Evolutionary conservation across 1,140 invertebrate species (phyloP), one percentile per base, ranked within the genome.

Genomic region (Orchesella cincta): DNA sequence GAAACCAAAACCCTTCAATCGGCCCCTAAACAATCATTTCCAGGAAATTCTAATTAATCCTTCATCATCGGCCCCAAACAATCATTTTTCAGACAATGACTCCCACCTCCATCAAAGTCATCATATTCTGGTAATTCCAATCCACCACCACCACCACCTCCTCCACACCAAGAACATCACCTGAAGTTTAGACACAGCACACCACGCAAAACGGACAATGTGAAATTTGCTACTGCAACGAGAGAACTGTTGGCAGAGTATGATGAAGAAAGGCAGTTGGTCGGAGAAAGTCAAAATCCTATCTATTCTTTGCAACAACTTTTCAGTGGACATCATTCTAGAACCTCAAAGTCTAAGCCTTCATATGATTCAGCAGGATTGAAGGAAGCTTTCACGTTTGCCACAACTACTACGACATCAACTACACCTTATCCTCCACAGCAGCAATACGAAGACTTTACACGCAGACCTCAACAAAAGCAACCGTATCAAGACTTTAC

Each of bases 111-210:
- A 20, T 20, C 39, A 46, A 46, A 46, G 20, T n/a, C n/a, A n/a
- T n/a, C n/a, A n/a, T n/a, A n/a, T n/a, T 46, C 39, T 46, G 39
- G 39, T 18, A 33, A 31, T 33, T 67, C 62, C 2, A 29, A 67
- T 31, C 62, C 62, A 8, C 62, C 62, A 31, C 62, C 62, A 31
- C 62, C 62, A 31, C 62, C 62, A 18, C 62, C 62, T n/a, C 52
- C 52, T 5, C 52, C 52, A 12, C 62, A 26, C 29, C 8, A 3
- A 31, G 62, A 67, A 28, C 70, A 71, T 16, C 26, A 70, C 0
- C 28, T 62, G 2, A 81, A 80, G 62, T 81, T 81, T 52, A 36
- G 81, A 28, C 81, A 81, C 51, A 80, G 78, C 46, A 81, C 81
- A 18, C 81, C 81, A n/a, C 52, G 81, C 31, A 77, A 80, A 36